These are phyloP conservation scores for Lutraria rhynchaena DNA, from an alignment of 1,140 invertebrate species.

Conservation along the genomic window DNA sequence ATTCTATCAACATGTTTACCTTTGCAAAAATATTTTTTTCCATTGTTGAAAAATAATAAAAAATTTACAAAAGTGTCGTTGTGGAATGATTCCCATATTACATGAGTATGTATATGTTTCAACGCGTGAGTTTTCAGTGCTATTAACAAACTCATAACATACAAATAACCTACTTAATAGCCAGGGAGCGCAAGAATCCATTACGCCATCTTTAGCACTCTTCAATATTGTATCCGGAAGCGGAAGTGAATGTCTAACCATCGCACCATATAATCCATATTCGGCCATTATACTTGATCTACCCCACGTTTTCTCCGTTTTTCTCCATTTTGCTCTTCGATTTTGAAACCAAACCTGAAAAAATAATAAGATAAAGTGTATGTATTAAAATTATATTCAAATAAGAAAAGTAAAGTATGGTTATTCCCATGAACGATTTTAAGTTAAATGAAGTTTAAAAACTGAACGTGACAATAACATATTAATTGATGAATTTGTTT, in stretches of 20 bases:
- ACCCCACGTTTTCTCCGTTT: conserved; percentile 99
- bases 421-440: too few relatives aligned
- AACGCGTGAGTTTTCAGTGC: not conserved
- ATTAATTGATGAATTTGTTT: too few relatives aligned
- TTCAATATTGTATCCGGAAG: conserved; percentile 99
- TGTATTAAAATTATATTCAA: too few relatives aligned
- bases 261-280: conserved; percentile 99
- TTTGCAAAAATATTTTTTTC: too few relatives aligned
- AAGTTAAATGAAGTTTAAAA: too few relatives aligned
- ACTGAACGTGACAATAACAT: too few relatives aligned
- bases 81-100: too few relatives aligned
- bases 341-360: conserved; percentile 99
- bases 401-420: too few relatives aligned
- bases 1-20: too few relatives aligned
- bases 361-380: too few relatives aligned
- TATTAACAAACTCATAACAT: not conserved
- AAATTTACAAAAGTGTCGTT: not conserved
- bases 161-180: conserved; percentile 91
- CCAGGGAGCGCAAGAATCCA: conserved; percentile 97
- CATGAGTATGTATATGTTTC: not conserved
- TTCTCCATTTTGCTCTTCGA: conserved; percentile 98
- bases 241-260: conserved; percentile 98
- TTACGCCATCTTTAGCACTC: conserved; percentile 86
- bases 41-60: not conserved
- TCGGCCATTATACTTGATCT: conserved; percentile 87